Base-by-base conservation (phyloP, 2,797 vertebrate species). In the Heterohyrax brucei region DNA sequence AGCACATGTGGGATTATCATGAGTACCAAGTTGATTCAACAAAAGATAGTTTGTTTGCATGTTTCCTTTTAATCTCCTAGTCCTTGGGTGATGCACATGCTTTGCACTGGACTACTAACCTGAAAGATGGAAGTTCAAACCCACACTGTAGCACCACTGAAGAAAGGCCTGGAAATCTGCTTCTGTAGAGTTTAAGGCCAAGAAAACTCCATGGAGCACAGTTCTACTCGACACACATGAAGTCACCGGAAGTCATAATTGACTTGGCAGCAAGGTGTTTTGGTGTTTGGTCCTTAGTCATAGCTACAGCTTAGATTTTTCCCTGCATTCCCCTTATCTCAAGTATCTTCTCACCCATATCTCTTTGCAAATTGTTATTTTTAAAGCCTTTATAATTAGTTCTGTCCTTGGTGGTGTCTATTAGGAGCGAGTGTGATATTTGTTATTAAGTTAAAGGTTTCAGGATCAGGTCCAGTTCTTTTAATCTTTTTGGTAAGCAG, bases 381-480 rank as follows among this genome's bases (percentile, higher is more conserved):
- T 68, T 50, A 62, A 70, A 76, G 28, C 24, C 53, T 87, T 81
- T 64, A 39, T 56, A 89, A 24, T 84, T 88, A 39, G 33, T 59
- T 93, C 92, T 97, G 82, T 26, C 80, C 87, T 97, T 88, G 79
- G 28, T 92, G 8, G 30, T 96, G 79, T 96, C 96, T 88, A 72
- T 82, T 89, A 93, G 81, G 82, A 95, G 80, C 89, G 88, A 79
- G 18, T 72, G 83, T 30, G 2, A 44, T 84, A 16, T 72, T 94
- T 91, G 68, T 81, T 94, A 83, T 96, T 90, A 87, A 50, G 61
- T 95, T 95, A 96, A 96, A 93, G 26, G 87, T 93, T 96, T 95
- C 75, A n/a, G 93, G 96, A 96, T 33, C 80, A 22, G 66, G 8
- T 64, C 93, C 91, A 95, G 64, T 94, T 95, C 62, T 85, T 96